Evolutionary conservation across 2,888 invertebrate genomes (phyloP).

Genomic region (Drosophila ustulata): DNA sequence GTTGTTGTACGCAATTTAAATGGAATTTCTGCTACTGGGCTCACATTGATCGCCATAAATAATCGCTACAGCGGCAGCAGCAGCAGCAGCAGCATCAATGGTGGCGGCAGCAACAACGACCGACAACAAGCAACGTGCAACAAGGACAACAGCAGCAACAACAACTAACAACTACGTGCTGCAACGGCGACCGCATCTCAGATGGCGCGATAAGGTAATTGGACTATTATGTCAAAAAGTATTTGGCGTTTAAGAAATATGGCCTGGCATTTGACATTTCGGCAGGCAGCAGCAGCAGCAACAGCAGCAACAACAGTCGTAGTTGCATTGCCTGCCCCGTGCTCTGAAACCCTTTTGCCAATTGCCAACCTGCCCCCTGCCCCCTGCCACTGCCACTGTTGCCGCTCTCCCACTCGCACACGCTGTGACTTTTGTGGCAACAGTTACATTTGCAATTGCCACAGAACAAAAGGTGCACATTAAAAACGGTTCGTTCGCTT

Average conservation of each 20-base stretch:
- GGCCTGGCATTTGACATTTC: slow-evolving; percentile 83
- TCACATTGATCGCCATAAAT: slow-evolving; percentile 75
- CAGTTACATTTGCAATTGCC: slow-evolving; percentile 72
- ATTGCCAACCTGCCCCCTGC: neutral
- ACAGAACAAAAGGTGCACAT: slow-evolving; percentile 78
- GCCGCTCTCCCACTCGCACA: neutral
- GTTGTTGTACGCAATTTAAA: slow-evolving; percentile 75
- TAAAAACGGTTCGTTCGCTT: slow-evolving; percentile 60
- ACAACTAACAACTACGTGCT: slow-evolving; percentile 55
- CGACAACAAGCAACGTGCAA: slow-evolving; percentile 32
- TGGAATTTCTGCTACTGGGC: slow-evolving; percentile 77
- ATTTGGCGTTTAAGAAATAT: slow-evolving; percentile 84
- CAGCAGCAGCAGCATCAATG: slow-evolving; percentile 45
- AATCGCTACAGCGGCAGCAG: slow-evolving; percentile 61
- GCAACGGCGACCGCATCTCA: slow-evolving; percentile 77
- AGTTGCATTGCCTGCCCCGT: slow-evolving; percentile 26
- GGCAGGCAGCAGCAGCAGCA: slow-evolving; percentile 65
- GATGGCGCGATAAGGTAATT: slow-evolving; percentile 84
- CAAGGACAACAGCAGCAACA: slow-evolving; percentile 36
- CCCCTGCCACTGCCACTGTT: neutral
- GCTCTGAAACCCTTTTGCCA: slow-evolving; percentile 8
- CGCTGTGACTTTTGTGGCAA: slow-evolving; percentile 19
- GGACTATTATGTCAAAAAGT: slow-evolving; percentile 85
- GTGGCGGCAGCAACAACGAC: slow-evolving; percentile 39
- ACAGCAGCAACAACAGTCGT: neutral